Evolutionary conservation across 2,113 vertebrate species (phyloP).

Genomic region (Oceanites oceanicus): DNA sequence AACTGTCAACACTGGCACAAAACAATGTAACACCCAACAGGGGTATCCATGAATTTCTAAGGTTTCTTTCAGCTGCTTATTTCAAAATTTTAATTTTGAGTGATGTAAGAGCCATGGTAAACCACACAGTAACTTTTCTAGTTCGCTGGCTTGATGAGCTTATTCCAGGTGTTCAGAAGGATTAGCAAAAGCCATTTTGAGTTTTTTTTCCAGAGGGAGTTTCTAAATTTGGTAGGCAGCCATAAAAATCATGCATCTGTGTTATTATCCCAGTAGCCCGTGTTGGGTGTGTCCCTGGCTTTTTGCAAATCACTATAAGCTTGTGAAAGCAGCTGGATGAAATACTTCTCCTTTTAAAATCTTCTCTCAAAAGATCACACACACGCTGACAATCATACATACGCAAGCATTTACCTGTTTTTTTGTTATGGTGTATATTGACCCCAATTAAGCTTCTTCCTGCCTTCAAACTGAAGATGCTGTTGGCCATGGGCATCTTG

Average conservation of each 20-base stretch:
- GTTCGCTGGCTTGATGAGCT: background rate
- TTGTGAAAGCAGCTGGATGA: background rate
- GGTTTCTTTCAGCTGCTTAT: background rate
- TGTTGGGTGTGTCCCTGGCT: background rate
- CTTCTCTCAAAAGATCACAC: background rate
- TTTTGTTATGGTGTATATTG: background rate
- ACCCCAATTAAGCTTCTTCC: background rate
- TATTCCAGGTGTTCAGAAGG: conserved; percentile 46
- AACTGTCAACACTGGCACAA: background rate
- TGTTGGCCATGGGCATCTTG: background rate
- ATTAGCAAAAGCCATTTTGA: conserved; percentile 35
- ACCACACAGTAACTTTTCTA: background rate
- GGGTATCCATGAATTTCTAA: background rate
- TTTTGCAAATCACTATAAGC: background rate
- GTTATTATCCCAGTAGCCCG: background rate
- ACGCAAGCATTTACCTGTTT: background rate
- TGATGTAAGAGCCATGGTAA: background rate
- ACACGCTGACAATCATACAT: background rate
- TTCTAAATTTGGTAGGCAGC: conserved; percentile 26
- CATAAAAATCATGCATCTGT: background rate
- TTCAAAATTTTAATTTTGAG: conserved; percentile 6
- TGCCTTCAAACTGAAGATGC: background rate
- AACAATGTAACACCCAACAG: background rate
- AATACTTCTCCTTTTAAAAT: background rate
- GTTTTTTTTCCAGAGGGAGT: conserved; percentile 20